Evolutionary conservation across 1,140 invertebrate genomes (phyloP).

Genomic region (Drosophila sucinea): DNA sequence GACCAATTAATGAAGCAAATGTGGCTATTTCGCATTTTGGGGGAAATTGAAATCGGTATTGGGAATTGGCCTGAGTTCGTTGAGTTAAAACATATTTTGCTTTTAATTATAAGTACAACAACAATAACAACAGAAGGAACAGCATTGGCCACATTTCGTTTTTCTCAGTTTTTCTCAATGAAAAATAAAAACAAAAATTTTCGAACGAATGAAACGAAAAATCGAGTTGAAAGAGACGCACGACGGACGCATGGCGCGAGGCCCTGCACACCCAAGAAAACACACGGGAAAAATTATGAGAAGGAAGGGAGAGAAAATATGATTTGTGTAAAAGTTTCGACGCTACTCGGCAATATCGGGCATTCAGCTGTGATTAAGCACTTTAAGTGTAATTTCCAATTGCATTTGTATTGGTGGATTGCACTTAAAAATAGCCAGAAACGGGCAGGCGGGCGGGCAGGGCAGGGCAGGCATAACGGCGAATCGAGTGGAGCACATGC

Average conservation of each 20-base stretch:
- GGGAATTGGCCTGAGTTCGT: constrained; percentile 6
- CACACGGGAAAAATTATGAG: neutral
- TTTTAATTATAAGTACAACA: constrained; percentile 22
- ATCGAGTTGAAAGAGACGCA: constrained; percentile 50
- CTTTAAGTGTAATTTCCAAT: constrained; percentile 73
- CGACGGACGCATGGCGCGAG: constrained; percentile 15
- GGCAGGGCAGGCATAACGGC: neutral
- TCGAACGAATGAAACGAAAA: constrained; percentile 55
- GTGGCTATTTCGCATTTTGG: constrained; percentile 47
- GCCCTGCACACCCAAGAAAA: neutral
- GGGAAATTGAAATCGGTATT: constrained; percentile 2
- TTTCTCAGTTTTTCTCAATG: constrained; percentile 58
- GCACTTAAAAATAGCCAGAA: constrained; percentile 69
- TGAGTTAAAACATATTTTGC: constrained; percentile 55
- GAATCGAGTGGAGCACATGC: constrained; percentile 35
- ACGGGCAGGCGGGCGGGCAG: neutral
- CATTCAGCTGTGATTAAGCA: constrained; percentile 71
- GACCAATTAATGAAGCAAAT: constrained; percentile 75
- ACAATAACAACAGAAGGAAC: neutral
- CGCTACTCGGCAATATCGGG: constrained; percentile 22
- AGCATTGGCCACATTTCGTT: constrained; percentile 58
- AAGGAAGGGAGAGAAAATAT: constrained; percentile 40
- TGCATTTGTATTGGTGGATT: constrained; percentile 36
- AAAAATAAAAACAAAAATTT: constrained; percentile 53
- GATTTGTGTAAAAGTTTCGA: constrained; percentile 76